Conservation (phyloP, 2,888 invertebrate genomes). For the Archaeoteleia sp. region DNA sequence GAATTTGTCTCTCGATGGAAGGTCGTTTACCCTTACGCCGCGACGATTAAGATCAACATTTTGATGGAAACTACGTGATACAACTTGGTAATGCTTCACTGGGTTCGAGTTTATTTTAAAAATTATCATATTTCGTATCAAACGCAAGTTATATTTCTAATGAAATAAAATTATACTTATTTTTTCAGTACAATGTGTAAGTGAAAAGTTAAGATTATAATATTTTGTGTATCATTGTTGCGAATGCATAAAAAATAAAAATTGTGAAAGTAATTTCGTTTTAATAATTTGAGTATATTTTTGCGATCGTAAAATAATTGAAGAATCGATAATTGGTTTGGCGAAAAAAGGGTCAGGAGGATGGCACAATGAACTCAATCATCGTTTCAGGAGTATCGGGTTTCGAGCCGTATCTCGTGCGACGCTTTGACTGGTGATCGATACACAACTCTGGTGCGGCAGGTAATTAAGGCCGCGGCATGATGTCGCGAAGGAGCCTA, state of each 20-base stretch:
- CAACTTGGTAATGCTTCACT: too few relatives aligned
- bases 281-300: conserved; percentile 5
- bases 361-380: conserved; percentile 32
- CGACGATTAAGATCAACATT: neutral
- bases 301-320: conserved; percentile 26
- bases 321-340: conserved; percentile 8
- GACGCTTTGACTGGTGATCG: conserved; percentile 51
- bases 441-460: conserved; percentile 41
- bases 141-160: too few relatives aligned
- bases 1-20: neutral
- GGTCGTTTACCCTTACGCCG: neutral
- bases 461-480: conserved; percentile 55
- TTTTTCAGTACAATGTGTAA: too few relatives aligned
- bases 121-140: too few relatives aligned
- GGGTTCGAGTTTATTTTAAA: too few relatives aligned
- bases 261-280: too few relatives aligned
- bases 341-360: conserved; percentile 9
- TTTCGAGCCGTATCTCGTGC: conserved; percentile 34
- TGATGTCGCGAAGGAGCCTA: conserved; percentile 25
- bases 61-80: too few relatives aligned
- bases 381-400: conserved; percentile 38
- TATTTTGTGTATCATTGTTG: too few relatives aligned
- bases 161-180: too few relatives aligned
- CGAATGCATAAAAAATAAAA: too few relatives aligned
- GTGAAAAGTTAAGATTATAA: too few relatives aligned